Conservation (phyloP, 2,113 vertebrate species). For the Gymnarchus niloticus region DNA sequence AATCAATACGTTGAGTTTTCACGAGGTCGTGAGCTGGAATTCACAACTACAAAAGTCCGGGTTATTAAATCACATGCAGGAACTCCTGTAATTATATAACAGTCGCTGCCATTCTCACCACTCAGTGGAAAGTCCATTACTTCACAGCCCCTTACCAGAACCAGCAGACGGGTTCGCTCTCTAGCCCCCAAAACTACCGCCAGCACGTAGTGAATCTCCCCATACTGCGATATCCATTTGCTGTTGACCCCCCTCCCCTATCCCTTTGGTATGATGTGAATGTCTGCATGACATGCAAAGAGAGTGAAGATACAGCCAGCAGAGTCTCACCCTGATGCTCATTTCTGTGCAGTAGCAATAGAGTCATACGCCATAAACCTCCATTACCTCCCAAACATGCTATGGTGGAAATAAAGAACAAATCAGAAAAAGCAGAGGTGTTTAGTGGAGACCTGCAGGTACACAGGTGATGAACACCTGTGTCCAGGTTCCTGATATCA, state of each 20-base stretch:
- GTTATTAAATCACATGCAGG: conserved; percentile 56
- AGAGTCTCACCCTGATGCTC: conserved; percentile 43
- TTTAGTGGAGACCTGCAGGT: neutral
- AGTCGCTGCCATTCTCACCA: conserved; percentile 65
- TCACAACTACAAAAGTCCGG: conserved; percentile 61
- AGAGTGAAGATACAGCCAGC: neutral
- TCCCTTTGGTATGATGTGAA: conserved; percentile 32
- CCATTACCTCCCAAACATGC: neutral
- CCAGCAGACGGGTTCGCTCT: conserved; percentile 60
- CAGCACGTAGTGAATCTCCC: too few species aligned
- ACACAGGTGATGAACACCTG: neutral
- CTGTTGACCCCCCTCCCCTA: neutral
- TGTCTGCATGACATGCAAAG: conserved; percentile 42
- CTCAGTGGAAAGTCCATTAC: conserved; percentile 68
- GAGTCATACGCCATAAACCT: conserved; percentile 52
- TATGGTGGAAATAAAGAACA: too few species aligned
- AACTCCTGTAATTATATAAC: conserved; percentile 52
- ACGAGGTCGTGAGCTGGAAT: conserved; percentile 46
- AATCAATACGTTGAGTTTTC: conserved; percentile 46
- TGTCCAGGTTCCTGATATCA: neutral
- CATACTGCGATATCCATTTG: conserved; percentile 51
- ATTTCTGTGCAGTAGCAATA: conserved; percentile 47
- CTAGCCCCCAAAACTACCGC: too few species aligned
- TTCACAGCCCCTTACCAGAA: conserved; percentile 56
- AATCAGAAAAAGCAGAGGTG: too few species aligned